Conservation (phyloP, 2,113 vertebrate species). For the Xiphophorus hellerii region DNA sequence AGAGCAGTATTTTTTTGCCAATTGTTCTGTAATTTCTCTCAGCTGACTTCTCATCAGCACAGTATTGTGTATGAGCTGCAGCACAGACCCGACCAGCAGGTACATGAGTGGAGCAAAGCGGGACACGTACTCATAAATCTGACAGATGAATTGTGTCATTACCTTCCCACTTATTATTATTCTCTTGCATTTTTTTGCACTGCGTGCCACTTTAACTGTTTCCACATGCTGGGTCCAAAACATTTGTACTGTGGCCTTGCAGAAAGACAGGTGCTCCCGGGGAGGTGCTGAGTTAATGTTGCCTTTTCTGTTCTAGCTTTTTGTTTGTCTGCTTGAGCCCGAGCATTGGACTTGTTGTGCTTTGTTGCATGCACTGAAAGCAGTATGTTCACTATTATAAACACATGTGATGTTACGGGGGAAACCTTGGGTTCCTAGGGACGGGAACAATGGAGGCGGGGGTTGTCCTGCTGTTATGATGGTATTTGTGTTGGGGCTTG, state of each 20-base stretch:
- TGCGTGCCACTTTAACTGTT: conserved; percentile 53
- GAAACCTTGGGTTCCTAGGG: no score
- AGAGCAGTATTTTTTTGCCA: conserved; percentile 31
- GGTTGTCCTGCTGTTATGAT: no score
- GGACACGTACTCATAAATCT: conserved; percentile 66
- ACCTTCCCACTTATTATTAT: conserved; percentile 73
- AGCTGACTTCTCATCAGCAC: conserved; percentile 62
- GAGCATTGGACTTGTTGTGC: conserved; percentile 31
- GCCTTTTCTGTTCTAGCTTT: conserved; percentile 35
- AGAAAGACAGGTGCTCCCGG: conserved; percentile 64
- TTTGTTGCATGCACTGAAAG: conserved; percentile 18
- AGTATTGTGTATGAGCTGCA: conserved; percentile 26
- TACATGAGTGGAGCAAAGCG: conserved; percentile 41
- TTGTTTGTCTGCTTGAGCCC: conserved; percentile 38
- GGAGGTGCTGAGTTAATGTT: conserved; percentile 53
- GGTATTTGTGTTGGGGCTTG: no score
- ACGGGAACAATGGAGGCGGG: no score
- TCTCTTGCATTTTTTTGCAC: conserved; percentile 62
- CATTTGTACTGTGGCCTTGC: conserved; percentile 65
- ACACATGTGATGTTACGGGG: no score
- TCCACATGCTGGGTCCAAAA: conserved; percentile 39
- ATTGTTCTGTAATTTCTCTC: conserved; percentile 57
- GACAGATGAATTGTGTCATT: conserved; percentile 72
- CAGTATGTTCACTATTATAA: conserved; percentile 3
- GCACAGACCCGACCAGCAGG: conserved; percentile 42